These are phyloP conservation scores for Leucoma salicis DNA, from an alignment of 2,888 invertebrate genomes.

Conservation along the genomic window DNA sequence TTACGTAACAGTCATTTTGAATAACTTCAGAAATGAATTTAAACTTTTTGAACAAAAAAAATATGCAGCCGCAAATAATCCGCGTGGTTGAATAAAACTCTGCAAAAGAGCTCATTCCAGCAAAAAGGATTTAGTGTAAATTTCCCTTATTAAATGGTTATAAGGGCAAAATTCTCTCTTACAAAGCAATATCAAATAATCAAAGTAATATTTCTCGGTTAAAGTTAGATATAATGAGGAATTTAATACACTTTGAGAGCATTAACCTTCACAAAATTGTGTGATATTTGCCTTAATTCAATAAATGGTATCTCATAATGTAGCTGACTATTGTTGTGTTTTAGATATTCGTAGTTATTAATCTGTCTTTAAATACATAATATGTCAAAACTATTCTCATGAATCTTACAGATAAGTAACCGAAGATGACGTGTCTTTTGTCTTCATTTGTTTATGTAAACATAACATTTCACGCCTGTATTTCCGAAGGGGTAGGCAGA, in stretches of 20 bases:
- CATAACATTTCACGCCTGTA: no score
- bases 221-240: constrained; percentile 11
- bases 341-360: no score
- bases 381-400: no score
- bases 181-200: constrained; percentile 23
- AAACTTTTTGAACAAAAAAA: not conserved
- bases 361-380: no score
- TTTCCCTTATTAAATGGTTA: constrained; percentile 23
- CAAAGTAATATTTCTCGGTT: constrained; percentile 18
- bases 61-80: constrained; percentile 1
- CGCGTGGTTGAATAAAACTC: constrained; percentile 2
- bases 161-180: constrained; percentile 9
- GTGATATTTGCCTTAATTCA: not conserved
- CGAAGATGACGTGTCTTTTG: no score
- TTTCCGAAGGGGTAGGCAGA: no score
- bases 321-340: no score
- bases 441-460: no score
- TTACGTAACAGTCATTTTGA: no score
- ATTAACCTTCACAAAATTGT: not conserved
- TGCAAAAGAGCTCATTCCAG: constrained; percentile 14
- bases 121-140: constrained; percentile 17
- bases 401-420: no score
- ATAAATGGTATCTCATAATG: no score
- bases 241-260: not conserved
- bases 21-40: no score